Base-by-base conservation (phyloP, 2,113 vertebrate species). In the Girardinichthys multiradiatus region DNA sequence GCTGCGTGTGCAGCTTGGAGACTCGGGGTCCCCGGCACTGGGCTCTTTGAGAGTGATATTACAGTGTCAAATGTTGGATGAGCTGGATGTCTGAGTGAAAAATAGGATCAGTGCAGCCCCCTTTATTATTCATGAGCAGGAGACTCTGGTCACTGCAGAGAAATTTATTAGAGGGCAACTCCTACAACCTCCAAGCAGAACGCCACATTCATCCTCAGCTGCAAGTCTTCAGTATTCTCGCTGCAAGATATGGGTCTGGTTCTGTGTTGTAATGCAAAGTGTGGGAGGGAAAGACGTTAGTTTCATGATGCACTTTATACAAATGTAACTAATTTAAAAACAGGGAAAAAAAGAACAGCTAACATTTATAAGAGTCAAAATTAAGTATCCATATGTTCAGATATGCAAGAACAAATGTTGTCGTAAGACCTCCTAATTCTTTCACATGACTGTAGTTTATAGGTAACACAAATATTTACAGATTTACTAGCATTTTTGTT, bases 121-220 rank as follows among this genome's bases (percentile, higher is more conserved):
- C 33, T 86, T 85, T 87, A 89, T 89, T 91, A 90, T 91, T 91
- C 90, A 89, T 91, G 86, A 90, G 80, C 81, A 26, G 71, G 59
- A 85, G 86, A 77, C 68, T 80, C 61, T 81, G 84, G 82, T 75
- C 84, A 87, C 83, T 84, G 81, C 77, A 58, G 79, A 75, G 70
- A 74, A 71, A 87, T 86, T 60, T 77, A 80, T 85, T 73, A 72
- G 82, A 85, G 82, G 80, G 68, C 84, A 75, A 73, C 64, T 74
- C 61, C 65, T 81, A 63, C 77, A 76, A 68, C 73, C 83, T 81
- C 71, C 73, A 37, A 80, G 66, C 75, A 12, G 66, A 77, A 65
- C 45, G 4, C 72, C 6, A 28, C 70, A 79, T 67, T 58, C 74
- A 15, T 11, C 17, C 39, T 19, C 48, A 72, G 19, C 37, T 39